Percentiles rank a stretch among this genome's conserved stretches.
phyloP scores from a whole-genome alignment of 2,113 vertebrate genomes.

The Prietella phreatophila region DNA sequence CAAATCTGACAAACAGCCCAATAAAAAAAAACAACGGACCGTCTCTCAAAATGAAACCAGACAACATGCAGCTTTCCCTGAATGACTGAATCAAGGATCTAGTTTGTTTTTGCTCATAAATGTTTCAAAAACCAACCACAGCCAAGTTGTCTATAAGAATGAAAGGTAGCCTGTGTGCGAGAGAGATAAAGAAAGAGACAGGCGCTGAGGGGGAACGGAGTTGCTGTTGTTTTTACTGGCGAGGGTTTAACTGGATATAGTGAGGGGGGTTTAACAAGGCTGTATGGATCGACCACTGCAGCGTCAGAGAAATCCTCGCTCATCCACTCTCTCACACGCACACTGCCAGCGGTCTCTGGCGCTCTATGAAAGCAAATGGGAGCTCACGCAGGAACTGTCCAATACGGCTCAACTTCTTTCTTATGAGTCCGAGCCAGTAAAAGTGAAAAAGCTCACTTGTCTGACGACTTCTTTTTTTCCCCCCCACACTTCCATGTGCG shows the following conservation, averaged over 20 bases:
- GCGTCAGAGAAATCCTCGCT: slow-evolving; percentile 40
- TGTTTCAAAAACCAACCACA: not conserved
- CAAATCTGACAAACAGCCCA: not conserved
- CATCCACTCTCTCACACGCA: slow-evolving; percentile 17
- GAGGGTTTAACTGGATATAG: slow-evolving; percentile 25
- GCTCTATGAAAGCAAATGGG: slow-evolving; percentile 34
- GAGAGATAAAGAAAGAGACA: not conserved
- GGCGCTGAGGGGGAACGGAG: not conserved
- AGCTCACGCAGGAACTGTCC: slow-evolving; percentile 51
- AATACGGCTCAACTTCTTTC: slow-evolving; percentile 58
- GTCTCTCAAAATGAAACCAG: not conserved
- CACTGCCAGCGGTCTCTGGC: slow-evolving; percentile 16
- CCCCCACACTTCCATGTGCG: slow-evolving; percentile 32
- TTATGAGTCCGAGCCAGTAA: slow-evolving; percentile 54
- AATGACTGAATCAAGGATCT: not conserved
- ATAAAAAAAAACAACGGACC: not conserved
- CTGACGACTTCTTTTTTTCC: slow-evolving; percentile 22
- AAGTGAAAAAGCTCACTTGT: slow-evolving; percentile 56
- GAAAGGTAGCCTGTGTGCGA: slow-evolving; percentile 7
- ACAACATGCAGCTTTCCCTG: not conserved
- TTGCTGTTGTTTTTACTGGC: slow-evolving; percentile 58
- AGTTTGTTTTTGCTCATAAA: not conserved
- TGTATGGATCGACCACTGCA: slow-evolving; percentile 59
- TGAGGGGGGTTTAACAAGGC: slow-evolving; percentile 61
- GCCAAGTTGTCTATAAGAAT: not conserved